Evolutionary conservation across 2,797 vertebrate genomes (phyloP).

Genomic region (Chanos chanos): DNA sequence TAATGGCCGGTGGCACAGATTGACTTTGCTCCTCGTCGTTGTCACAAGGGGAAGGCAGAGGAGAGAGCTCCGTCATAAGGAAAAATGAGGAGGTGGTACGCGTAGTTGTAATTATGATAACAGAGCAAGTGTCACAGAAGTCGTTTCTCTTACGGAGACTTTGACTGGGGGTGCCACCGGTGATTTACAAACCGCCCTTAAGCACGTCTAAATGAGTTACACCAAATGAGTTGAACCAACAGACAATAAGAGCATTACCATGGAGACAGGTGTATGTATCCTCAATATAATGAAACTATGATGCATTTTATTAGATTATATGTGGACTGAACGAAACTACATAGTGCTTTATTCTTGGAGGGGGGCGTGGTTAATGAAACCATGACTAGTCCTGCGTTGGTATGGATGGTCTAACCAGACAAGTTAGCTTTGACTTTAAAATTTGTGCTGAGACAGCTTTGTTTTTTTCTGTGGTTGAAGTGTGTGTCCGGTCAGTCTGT

Average conservation of each 20-base stretch:
- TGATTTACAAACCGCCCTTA: conserved; percentile 31
- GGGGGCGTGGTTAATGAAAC: too few species aligned
- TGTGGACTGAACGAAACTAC: conserved; percentile 11
- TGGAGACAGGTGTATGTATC: conserved; percentile 7
- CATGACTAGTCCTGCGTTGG: too few species aligned
- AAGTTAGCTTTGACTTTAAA: too few species aligned
- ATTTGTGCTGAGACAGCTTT: too few species aligned
- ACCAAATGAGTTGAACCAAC: too few species aligned
- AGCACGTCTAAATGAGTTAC: conserved; percentile 37
- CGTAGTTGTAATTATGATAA: conserved; percentile 50
- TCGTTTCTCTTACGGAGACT: conserved; percentile 35
- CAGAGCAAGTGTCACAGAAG: conserved; percentile 26
- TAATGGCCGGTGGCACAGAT: conserved; percentile 54
- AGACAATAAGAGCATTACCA: conserved; percentile 10
- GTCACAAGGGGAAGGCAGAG: conserved; percentile 23
- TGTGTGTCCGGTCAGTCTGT: too few species aligned
- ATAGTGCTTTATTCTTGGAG: neutral
- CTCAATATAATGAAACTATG: conserved; percentile 13
- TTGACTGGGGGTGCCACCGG: conserved; percentile 20
- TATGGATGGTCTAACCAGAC: too few species aligned
- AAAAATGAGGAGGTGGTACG: conserved; percentile 52
- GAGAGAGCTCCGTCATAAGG: conserved; percentile 42
- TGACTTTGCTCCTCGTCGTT: conserved; percentile 48
- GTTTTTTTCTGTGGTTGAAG: too few species aligned
- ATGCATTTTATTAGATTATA: conserved; percentile 21